Conservation (phyloP, 1,140 invertebrate species). For the Brachionus rotundiformis region DNA sequence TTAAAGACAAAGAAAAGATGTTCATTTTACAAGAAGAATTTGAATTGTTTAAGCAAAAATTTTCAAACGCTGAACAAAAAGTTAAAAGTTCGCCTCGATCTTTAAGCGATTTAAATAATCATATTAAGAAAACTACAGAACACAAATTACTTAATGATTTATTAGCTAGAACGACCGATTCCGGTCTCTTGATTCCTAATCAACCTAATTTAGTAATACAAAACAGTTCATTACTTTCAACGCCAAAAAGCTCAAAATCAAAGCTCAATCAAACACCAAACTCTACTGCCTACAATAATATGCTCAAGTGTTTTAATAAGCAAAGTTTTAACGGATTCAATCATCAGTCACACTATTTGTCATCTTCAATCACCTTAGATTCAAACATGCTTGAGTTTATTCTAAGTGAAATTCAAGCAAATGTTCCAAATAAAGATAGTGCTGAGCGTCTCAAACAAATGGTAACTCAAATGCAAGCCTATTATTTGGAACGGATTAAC, state of each 20-base stretch:
- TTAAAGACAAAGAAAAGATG: background rate
- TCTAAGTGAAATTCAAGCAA: conserved; percentile 18
- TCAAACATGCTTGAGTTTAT: conserved; percentile 18
- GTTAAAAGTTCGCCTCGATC: background rate
- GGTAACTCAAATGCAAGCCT: conserved; percentile 34
- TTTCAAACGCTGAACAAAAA: background rate
- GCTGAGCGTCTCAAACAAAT: conserved; percentile 24
- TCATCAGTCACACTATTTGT: background rate
- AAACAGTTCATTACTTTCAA: background rate
- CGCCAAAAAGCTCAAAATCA: background rate
- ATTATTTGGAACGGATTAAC: conserved; percentile 6
- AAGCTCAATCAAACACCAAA: background rate
- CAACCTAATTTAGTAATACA: conserved; percentile 35
- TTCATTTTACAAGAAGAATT: background rate
- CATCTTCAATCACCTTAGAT: background rate
- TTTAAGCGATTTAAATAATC: conserved; percentile 22
- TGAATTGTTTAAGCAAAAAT: conserved; percentile 44
- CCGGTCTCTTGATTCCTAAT: background rate
- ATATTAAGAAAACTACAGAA: background rate
- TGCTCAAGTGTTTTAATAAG: background rate
- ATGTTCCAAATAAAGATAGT: conserved; percentile 18
- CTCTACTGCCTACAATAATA: background rate
- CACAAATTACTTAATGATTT: conserved; percentile 44
- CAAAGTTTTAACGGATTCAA: background rate
- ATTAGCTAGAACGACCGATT: background rate